Percentiles rank a stretch among this genome's conserved stretches.
Evolutionary conservation across 1,140 invertebrate genomes (phyloP).

Genomic region (Gonioctena quinquepunctata): DNA sequence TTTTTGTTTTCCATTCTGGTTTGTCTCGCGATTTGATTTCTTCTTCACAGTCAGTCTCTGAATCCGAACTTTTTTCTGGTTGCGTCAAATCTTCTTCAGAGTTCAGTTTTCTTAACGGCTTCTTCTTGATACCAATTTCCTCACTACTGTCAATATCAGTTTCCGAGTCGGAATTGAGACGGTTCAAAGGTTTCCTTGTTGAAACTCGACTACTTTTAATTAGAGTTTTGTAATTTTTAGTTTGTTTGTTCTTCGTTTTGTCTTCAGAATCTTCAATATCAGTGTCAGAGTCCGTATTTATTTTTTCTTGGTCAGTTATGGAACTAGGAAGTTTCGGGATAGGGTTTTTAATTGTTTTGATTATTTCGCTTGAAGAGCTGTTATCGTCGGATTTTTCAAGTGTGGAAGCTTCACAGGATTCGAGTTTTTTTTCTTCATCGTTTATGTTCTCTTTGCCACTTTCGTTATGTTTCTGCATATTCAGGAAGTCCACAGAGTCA

Average conservation of each 20-base stretch:
- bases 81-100: conserved; percentile 16
- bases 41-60: conserved; percentile 21
- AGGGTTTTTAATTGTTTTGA: not conserved
- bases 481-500: conserved; percentile 34
- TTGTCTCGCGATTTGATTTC: conserved; percentile 1
- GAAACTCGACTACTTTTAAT: no score
- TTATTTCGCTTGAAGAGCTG: not conserved
- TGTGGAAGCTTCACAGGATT: not conserved
- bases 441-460: conserved; percentile 7
- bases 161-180: conserved; percentile 8
- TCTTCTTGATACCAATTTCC: not conserved
- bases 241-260: not conserved
- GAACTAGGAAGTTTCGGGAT: not conserved
- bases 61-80: conserved; percentile 7
- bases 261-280: not conserved
- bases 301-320: not conserved
- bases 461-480: conserved; percentile 16
- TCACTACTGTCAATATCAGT: not conserved
- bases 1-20: not conserved
- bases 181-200: not conserved
- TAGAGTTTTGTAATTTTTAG: no score
- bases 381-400: not conserved
- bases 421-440: not conserved
- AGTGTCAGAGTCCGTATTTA: conserved; percentile 4
- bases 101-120: not conserved